A percentile compares a stretch with the other conserved stretches of the same genome.
These are phyloP conservation scores for Crenuchus spilurus DNA, from an alignment of 2,797 vertebrate genomes.

Conservation along the genomic window DNA sequence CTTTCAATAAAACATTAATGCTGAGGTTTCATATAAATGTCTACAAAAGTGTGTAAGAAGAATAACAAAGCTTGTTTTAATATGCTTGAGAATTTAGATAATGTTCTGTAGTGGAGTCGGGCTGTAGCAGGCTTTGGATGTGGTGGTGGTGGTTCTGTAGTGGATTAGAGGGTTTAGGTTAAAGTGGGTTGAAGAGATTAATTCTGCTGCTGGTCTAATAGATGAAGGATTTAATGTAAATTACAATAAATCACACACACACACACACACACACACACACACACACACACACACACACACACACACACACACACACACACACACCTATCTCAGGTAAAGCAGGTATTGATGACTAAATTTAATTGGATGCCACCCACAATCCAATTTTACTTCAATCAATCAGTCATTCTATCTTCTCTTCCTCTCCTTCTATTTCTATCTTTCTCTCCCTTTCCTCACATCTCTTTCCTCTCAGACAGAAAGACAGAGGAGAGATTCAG, in stretches of 20 bases:
- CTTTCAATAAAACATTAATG: no score
- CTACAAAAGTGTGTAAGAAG: no score
- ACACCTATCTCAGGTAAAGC: no score
- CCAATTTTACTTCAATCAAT: neutral
- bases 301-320: neutral
- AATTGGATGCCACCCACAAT: neutral
- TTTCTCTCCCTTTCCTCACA: neutral
- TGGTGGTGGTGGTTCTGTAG: neutral
- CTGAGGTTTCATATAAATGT: no score
- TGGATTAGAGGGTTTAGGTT: neutral
- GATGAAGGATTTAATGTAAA: neutral
- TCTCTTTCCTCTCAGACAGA: neutral
- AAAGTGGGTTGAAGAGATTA: neutral
- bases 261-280: neutral
- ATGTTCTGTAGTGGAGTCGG: no score
- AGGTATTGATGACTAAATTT: neutral
- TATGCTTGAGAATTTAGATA: no score
- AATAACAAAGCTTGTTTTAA: no score
- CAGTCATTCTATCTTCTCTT: neutral
- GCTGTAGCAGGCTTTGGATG: neutral
- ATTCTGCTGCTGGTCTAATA: constrained; percentile 1
- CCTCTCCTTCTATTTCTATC: constrained; percentile 3
- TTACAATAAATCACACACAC: neutral
- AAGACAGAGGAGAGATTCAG: neutral
- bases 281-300: neutral